Evolutionary conservation across 2,113 vertebrate species (phyloP), one percentile per base, ranked within the genome.

Genomic region (Scytalopus superciliaris): DNA sequence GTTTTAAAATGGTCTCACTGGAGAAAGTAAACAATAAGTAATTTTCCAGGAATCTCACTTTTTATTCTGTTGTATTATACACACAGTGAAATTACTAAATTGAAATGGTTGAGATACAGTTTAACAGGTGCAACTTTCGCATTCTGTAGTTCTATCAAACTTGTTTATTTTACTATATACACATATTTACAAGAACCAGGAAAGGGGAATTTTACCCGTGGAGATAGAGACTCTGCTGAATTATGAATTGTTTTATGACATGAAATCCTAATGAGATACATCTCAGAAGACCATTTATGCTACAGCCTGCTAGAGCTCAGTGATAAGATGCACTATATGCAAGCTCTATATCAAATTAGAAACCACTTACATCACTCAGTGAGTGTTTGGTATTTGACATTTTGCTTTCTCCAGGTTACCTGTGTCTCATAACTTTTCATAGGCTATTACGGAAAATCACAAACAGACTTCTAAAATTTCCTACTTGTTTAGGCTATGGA

Each of bases 381-480:
- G 68, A 91, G 66, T 52, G 62, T 42, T 19, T 25, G 44, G 70
- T 81, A 78, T 74, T 77, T 92, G 21, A 94, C 66, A 59, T 64
- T 96, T 95, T 96, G 47, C 90, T 92, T 93, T 96, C 75, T 84
- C 70, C 23, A 57, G 44, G 78, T 40, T 83, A 90, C 55, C 31
- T 31, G 27, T 82, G 82, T 66, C 80, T 91, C 44, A 3, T 33
- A 94, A 89, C 30, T 93, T 96, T 91, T 91, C 84, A 94, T 6
- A 88, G 45, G 47, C 33, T 70, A 85, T 70, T 88, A 35, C 2
- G 62, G 31, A 84, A 78, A 90, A 37, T 85, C 45, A 69, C 47
- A 92, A 96, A 96, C 19, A 78, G 50, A 82, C 69, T 85, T 96
- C 57, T 69, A 78, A 93, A 40, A 94, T 89, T 63, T 96, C 44